phyloP scores from a whole-genome alignment of 1,140 invertebrate genomes.

The Uloborus diversus region DNA sequence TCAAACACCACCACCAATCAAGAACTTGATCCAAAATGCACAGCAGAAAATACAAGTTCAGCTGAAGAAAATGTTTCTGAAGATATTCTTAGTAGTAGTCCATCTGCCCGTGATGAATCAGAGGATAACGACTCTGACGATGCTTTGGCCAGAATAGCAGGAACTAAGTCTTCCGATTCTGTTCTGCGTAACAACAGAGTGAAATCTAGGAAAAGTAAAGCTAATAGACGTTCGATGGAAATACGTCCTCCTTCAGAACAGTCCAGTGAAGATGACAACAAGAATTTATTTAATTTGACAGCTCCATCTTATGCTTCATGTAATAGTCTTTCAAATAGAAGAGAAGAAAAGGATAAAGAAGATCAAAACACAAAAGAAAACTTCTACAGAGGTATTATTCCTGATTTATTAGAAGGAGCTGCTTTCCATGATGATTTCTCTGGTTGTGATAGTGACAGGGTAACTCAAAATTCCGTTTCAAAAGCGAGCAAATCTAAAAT shows the following conservation, averaged over 20 bases:
- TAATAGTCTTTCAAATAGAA: conserved; percentile 34
- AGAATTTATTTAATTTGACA: conserved; percentile 11
- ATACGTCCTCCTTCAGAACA: conserved; percentile 41
- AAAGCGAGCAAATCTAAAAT: conserved; percentile 42
- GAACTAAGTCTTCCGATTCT: not conserved
- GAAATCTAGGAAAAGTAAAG: conserved; percentile 33
- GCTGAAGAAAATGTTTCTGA: conserved; percentile 43
- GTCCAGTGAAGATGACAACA: conserved; percentile 51
- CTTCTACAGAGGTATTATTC: conserved; percentile 39
- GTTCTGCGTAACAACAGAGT: conserved; percentile 19
- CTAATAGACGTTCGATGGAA: conserved; percentile 35
- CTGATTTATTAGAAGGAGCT: conserved; percentile 46
- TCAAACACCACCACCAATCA: not conserved
- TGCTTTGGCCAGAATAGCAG: not conserved
- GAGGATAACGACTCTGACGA: conserved; percentile 40
- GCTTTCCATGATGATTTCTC: conserved; percentile 27
- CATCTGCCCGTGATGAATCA: conserved; percentile 48
- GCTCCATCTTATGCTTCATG: not conserved
- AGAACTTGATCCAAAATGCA: not conserved
- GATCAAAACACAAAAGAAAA: conserved; percentile 58
- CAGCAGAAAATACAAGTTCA: conserved; percentile 32
- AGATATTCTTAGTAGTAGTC: conserved; percentile 46
- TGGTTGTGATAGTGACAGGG: conserved; percentile 2
- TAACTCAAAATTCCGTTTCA: conserved; percentile 10
- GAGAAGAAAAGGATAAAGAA: conserved; percentile 56